These are phyloP conservation scores for Chaetophractus vellerosus DNA, from an alignment of 2,797 vertebrate genomes.

Conservation along the genomic window DNA sequence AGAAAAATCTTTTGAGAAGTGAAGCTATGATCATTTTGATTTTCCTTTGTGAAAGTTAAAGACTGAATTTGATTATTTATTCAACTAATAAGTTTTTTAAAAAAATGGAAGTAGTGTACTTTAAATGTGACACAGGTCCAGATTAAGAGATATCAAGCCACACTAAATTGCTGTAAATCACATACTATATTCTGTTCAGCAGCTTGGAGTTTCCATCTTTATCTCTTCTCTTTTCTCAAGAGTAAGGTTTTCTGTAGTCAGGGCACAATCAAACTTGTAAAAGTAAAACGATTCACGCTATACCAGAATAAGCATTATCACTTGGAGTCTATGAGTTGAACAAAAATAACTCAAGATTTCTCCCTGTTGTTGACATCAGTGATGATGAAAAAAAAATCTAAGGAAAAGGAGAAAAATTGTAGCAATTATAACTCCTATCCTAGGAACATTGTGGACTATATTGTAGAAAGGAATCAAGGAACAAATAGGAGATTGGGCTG, in stretches of 20 bases:
- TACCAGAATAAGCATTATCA: neutral
- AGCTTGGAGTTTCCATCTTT: neutral
- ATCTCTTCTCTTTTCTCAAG: neutral
- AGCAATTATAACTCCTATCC: neutral
- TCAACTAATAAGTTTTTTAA: neutral
- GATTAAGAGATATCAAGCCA: neutral
- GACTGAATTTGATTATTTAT: neutral
- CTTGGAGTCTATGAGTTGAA: neutral
- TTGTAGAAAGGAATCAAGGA: neutral
- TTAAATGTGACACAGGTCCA: neutral
- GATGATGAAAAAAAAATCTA: neutral
- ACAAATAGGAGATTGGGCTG: neutral
- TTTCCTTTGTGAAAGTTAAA: slow-evolving; percentile 4
- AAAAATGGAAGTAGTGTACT: neutral
- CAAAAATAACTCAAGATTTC: neutral
- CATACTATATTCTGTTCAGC: neutral
- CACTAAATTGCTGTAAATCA: neutral
- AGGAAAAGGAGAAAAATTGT: neutral
- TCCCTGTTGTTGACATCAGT: neutral
- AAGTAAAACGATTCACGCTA: neutral
- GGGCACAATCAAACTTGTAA: neutral
- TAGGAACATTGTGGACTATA: neutral
- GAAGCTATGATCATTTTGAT: neutral
- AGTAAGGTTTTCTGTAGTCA: neutral
- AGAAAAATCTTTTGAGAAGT: neutral